Percentiles rank a stretch among this genome's conserved stretches.
Evolutionary conservation across 1,140 invertebrate genomes (phyloP).

Genomic region (Panagrolaimus sp.): DNA sequence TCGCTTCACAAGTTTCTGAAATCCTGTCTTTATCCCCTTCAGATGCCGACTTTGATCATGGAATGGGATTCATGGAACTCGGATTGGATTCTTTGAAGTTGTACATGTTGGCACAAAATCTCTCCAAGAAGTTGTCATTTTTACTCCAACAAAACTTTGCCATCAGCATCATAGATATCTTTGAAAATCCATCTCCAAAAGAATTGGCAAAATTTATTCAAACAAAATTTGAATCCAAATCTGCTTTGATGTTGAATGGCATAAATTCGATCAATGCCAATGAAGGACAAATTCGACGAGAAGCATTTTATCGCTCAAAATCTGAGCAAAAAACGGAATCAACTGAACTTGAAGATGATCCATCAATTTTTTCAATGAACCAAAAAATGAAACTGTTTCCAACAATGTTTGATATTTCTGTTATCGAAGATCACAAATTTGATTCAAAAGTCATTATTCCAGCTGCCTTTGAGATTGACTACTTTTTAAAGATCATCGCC

Average conservation of each 20-base stretch:
- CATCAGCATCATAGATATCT: constrained; percentile 34
- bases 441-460: neutral
- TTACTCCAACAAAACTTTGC: neutral
- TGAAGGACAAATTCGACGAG: neutral
- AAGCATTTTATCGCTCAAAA: neutral
- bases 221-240: neutral
- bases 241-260: neutral
- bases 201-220: constrained; percentile 22
- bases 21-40: no score
- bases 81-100: constrained; percentile 35
- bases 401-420: neutral
- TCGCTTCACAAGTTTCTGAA: no score
- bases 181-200: constrained; percentile 29
- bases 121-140: constrained; percentile 14
- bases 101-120: constrained; percentile 21
- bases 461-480: constrained; percentile 2
- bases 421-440: neutral
- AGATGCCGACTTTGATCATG: neutral
- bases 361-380: no score
- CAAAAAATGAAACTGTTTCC: neutral
- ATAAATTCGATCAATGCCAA: neutral
- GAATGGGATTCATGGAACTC: constrained; percentile 34
- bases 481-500: neutral
- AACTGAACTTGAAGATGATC: no score
- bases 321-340: neutral